Conservation (phyloP, 1,140 invertebrate genomes). For the Cepaea nemoralis region DNA sequence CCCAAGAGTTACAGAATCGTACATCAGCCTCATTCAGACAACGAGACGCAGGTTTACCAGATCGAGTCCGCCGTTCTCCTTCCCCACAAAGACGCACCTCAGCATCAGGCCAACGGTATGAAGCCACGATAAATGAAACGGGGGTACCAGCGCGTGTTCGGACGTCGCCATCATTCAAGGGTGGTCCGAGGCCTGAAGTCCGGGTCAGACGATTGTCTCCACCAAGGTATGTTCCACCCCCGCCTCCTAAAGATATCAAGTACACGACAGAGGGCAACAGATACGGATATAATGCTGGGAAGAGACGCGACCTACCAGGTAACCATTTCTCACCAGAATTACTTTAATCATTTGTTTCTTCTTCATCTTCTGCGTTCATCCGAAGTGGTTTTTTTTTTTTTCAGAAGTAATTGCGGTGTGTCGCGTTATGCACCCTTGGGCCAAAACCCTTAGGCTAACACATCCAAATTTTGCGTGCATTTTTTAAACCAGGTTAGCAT, state of each 20-base stretch:
- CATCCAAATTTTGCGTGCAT: no score
- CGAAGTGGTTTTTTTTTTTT: no score
- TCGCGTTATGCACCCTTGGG: no score
- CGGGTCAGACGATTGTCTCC: background rate
- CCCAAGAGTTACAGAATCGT: no score
- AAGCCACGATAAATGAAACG: background rate
- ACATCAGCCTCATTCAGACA: background rate
- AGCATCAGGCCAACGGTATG: background rate
- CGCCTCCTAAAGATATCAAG: conserved; percentile 20
- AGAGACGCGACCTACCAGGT: background rate
- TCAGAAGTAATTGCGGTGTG: no score
- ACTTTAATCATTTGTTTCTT: no score
- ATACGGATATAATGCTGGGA: background rate
- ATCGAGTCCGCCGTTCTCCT: background rate
- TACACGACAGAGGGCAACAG: background rate
- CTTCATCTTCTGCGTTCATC: no score
- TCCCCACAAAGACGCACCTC: background rate
- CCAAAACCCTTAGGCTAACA: no score
- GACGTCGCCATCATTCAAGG: background rate
- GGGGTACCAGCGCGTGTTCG: background rate
- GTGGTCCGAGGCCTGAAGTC: background rate
- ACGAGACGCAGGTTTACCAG: background rate
- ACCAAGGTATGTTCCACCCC: background rate
- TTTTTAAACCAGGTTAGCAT: no score
- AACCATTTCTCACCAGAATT: no score